These are phyloP conservation scores for Disparrhopalites patrizii DNA, from an alignment of 2,888 invertebrate species.

Conservation along the genomic window DNA sequence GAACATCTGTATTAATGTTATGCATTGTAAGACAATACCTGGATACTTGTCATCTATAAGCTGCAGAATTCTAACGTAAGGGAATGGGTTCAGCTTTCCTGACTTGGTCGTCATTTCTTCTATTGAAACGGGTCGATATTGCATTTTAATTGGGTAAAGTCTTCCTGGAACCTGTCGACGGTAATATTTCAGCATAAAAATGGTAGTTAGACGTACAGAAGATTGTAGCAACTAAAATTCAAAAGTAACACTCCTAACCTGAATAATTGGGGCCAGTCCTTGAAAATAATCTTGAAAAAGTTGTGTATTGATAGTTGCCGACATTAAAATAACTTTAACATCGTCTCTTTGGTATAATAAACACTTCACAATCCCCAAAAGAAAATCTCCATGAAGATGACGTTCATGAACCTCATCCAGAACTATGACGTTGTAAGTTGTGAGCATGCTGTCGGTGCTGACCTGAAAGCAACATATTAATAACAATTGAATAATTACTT, in stretches of 20 bases:
- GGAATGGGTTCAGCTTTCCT: slow-evolving; percentile 82
- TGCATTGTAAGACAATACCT: slow-evolving; percentile 52
- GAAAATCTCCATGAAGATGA: slow-evolving; percentile 89
- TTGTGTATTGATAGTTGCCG: slow-evolving; percentile 95
- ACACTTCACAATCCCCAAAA: slow-evolving; percentile 91
- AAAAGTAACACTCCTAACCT: too few relatives aligned
- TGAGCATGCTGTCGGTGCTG: slow-evolving; percentile 71
- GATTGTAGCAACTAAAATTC: not conserved
- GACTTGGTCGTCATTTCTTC: slow-evolving; percentile 61
- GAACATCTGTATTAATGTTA: not conserved
- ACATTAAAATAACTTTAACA: slow-evolving; percentile 92
- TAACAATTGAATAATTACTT: too few relatives aligned
- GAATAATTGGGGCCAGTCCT: slow-evolving; percentile 74
- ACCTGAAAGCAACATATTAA: slow-evolving; percentile 60
- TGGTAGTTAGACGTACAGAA: too few relatives aligned
- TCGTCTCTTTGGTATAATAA: slow-evolving; percentile 71
- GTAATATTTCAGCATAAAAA: not conserved
- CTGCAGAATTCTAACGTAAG: slow-evolving; percentile 87
- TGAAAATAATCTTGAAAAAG: slow-evolving; percentile 88
- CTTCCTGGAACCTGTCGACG: slow-evolving; percentile 79
- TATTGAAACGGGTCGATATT: slow-evolving; percentile 70
- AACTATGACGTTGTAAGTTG: slow-evolving; percentile 85
- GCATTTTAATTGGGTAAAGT: slow-evolving; percentile 83
- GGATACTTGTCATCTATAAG: slow-evolving; percentile 86
- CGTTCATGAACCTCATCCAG: slow-evolving; percentile 97